Conservation (phyloP, 92 coral and sea anemone species). For the Meandrina meandrites region DNA sequence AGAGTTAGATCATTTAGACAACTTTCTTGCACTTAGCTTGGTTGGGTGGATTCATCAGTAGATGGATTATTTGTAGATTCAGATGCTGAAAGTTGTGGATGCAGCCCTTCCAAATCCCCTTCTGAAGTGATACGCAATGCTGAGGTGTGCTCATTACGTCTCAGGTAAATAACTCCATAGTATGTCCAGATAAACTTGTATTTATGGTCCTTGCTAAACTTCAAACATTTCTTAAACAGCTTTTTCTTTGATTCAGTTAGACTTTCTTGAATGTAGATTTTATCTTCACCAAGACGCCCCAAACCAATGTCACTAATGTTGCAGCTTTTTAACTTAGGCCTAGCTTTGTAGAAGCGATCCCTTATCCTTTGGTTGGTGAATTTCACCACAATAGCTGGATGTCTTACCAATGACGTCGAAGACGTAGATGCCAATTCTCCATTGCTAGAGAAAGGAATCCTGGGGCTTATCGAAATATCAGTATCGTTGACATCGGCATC, state of each 20-base stretch:
- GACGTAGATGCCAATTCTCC: slow-evolving; percentile 4
- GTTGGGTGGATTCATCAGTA: no score
- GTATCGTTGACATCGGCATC: no score
- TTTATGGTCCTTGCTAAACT: slow-evolving; percentile 19
- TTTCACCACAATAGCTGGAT: slow-evolving; percentile 32
- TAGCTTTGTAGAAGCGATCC: slow-evolving; percentile 11
- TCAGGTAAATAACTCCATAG: no score
- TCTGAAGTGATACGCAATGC: no score
- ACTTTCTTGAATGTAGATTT: no score
- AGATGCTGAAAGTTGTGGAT: no score
- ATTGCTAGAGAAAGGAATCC: slow-evolving; percentile 10
- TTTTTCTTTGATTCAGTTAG: slow-evolving; percentile 18
- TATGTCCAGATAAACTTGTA: no score
- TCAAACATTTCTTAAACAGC: slow-evolving; percentile 26
- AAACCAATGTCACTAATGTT: slow-evolving; percentile 20
- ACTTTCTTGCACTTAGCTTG: slow-evolving; percentile 43
- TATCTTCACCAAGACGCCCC: slow-evolving; percentile 25
- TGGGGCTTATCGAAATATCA: slow-evolving; percentile 35
- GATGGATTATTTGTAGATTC: no score
- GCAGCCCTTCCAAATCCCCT: no score
- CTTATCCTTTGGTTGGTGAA: slow-evolving; percentile 25
- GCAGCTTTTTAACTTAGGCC: slow-evolving; percentile 18
- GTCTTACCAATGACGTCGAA: no score
- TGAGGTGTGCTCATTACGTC: no score
- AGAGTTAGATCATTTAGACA: slow-evolving; percentile 14